Evolutionary conservation across 1,140 invertebrate species (phyloP), one percentile per base, ranked within the genome.

Genomic region (Penaeus vannamei): DNA sequence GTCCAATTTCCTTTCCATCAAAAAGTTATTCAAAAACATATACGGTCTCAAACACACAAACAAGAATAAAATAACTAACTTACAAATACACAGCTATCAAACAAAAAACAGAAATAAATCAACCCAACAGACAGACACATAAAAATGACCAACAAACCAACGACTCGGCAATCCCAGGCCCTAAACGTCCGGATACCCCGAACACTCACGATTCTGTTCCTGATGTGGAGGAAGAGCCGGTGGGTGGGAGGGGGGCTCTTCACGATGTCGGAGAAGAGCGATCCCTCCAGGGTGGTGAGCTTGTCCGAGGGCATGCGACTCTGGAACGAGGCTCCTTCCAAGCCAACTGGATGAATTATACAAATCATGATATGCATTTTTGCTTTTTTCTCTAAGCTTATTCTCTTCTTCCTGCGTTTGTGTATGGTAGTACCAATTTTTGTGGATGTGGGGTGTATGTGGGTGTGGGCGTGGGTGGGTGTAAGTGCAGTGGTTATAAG

Each of bases 221-320:
- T 95, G 91, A 99, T 96, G 92, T 98, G 97, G 46, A 99, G 94
- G 93, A 98, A 99, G 8, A 98, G 95, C 94, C 97, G 97, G 91
- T 98, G 96, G 17, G 97, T 96, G 92, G 97, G 96, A 60, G 97
- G 94, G 42, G 96, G 95, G 23, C 95, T 96, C 91, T 95, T 93
- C 86, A 96, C 95, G 62, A 99, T 95, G 93, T 99, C 98, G 32
- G 97, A 96, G 93, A 99, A 99, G 92, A 97, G 97, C 62, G 96
- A 96, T 8, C 97, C 97, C 94, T 99, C 98, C 62, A 96, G 95
- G 8, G 97, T 97, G 53, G 97, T 98, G 95, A 99, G 95, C 93
- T 98, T 98, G 93, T 98, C 98, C 93, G 97, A 97, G 8, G 98
- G 98, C 92, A 99, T 94, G 86, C 98, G 95, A 91, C 97, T 98